phyloP scores from a whole-genome alignment of 2,797 vertebrate species.

The Rhinoraja longicauda region DNA sequence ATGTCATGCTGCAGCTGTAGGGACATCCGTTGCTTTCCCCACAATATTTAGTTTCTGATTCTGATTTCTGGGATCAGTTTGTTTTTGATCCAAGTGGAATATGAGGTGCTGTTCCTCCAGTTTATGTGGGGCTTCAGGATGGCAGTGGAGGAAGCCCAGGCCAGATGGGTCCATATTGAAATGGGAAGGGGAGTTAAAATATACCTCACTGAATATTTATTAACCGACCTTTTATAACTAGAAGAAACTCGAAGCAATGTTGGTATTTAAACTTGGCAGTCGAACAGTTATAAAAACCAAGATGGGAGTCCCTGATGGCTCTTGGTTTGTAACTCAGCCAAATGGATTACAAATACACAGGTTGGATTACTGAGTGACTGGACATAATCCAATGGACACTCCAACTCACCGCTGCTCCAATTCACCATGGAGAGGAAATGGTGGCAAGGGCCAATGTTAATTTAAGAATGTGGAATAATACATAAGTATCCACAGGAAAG shows the following conservation, averaged over 20 bases:
- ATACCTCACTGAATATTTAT: neutral
- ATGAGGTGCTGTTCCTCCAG: too few relatives aligned
- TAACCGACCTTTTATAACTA: neutral
- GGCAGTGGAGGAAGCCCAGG: too few relatives aligned
- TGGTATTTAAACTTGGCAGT: neutral
- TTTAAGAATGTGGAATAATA: neutral
- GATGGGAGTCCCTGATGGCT: neutral
- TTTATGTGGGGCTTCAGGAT: too few relatives aligned
- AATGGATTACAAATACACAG: neutral
- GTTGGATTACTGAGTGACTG: neutral
- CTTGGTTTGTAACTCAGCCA: neutral
- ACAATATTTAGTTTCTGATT: too few relatives aligned
- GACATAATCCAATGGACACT: neutral
- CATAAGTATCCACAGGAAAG: neutral
- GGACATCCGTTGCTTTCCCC: too few relatives aligned
- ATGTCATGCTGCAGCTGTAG: too few relatives aligned
- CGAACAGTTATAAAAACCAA: neutral
- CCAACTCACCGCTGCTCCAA: neutral
- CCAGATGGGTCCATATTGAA: too few relatives aligned
- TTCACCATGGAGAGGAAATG: neutral
- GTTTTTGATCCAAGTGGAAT: too few relatives aligned
- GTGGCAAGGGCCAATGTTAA: neutral
- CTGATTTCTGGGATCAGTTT: too few relatives aligned
- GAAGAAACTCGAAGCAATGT: neutral
- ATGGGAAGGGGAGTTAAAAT: too few relatives aligned